phyloP scores from a whole-genome alignment of 2,888 invertebrate species.

The Branchellion lobata region DNA sequence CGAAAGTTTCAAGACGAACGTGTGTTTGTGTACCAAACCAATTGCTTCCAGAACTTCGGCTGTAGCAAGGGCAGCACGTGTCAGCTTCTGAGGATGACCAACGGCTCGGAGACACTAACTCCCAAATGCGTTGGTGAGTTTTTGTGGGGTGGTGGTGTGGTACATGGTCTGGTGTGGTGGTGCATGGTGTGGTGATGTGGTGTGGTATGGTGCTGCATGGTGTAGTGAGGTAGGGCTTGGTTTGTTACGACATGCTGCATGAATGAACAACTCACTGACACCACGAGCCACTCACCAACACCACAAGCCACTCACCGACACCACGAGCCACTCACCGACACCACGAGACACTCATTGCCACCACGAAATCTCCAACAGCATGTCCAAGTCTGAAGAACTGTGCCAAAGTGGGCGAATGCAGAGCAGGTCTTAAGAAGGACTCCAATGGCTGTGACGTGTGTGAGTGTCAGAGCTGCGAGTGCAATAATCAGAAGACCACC shows the following conservation, averaged over 20 bases:
- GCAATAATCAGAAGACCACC: background rate
- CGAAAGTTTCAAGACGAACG: too few relatives aligned
- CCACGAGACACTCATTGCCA: background rate
- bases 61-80: conserved; percentile 15
- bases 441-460: conserved; percentile 39
- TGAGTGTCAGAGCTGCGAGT: conserved; percentile 23
- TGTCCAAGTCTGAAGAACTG: conserved; percentile 28
- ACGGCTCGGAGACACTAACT: background rate
- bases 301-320: background rate
- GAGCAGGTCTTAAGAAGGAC: conserved; percentile 30
- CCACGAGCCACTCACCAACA: too few relatives aligned
- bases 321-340: background rate
- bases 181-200: background rate
- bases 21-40: too few relatives aligned
- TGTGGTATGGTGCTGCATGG: too few relatives aligned
- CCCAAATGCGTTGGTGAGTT: conserved; percentile 38
- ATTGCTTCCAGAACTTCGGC: conserved; percentile 30
- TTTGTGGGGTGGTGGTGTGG: too few relatives aligned
- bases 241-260: background rate
- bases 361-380: background rate
- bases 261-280: too few relatives aligned
- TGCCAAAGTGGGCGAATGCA: conserved; percentile 18
- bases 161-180: background rate
- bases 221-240: too few relatives aligned
- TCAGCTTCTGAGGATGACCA: conserved; percentile 16